Percentiles rank a stretch among this genome's conserved stretches.
These are phyloP conservation scores for Sceloporus undulatus DNA, from an alignment of 2,113 vertebrate genomes.

Conservation along the genomic window DNA sequence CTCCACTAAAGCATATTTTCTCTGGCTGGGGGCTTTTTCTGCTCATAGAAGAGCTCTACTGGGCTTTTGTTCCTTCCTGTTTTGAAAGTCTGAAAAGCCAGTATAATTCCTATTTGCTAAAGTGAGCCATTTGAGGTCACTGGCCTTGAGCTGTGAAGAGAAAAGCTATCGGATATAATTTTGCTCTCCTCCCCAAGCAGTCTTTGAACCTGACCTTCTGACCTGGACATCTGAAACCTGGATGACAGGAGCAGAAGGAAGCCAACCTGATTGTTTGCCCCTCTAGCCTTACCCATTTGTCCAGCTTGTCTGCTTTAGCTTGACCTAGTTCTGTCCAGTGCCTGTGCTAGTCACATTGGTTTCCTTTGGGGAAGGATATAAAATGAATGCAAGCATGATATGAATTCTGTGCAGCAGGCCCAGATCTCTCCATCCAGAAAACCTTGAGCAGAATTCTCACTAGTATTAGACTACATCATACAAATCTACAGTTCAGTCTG, in stretches of 20 bases:
- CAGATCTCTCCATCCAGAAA: rapidly evolving
- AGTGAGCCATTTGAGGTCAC: neutral
- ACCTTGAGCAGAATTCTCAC: neutral
- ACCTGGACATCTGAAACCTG: neutral
- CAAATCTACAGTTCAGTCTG: neutral
- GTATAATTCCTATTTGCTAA: rapidly evolving
- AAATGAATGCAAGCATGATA: neutral
- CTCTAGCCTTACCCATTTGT: neutral
- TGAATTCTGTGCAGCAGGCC: neutral
- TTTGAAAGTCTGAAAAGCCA: neutral
- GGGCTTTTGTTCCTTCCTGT: rapidly evolving
- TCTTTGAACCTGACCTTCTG: neutral
- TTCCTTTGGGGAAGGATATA: rapidly evolving
- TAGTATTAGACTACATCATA: neutral
- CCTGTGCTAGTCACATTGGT: rapidly evolving
- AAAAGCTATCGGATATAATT: neutral
- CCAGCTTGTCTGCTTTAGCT: neutral
- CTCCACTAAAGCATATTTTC: neutral
- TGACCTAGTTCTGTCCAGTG: neutral
- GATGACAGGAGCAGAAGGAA: neutral
- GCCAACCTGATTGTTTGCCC: neutral
- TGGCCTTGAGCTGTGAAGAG: neutral
- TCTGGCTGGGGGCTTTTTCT: neutral
- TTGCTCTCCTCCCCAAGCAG: neutral
- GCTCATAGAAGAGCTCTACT: neutral